These are phyloP conservation scores for Aethina tumida DNA, from an alignment of 1,140 invertebrate species.

Conservation along the genomic window DNA sequence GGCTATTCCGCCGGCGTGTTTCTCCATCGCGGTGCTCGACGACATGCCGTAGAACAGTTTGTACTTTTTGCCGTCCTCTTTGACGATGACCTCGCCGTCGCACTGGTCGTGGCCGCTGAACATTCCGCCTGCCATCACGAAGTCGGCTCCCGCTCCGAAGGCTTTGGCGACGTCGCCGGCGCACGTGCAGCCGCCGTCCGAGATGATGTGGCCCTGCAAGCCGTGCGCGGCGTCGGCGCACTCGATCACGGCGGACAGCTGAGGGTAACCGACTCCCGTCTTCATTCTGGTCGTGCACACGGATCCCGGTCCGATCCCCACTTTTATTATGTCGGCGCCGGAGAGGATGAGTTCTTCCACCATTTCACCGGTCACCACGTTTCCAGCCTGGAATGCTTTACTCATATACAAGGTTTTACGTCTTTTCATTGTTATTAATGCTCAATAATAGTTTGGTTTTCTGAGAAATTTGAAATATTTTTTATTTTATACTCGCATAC, in stretches of 20 bases:
- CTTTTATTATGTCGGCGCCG: conserved; percentile 93
- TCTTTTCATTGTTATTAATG: too few species aligned
- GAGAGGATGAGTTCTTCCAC: conserved; percentile 89
- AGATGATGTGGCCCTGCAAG: conserved; percentile 84
- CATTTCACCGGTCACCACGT: conserved; percentile 96
- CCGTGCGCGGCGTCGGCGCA: conserved; percentile 95
- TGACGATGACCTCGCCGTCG: conserved; percentile 77
- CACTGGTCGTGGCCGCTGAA: conserved; percentile 88
- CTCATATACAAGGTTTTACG: too few species aligned
- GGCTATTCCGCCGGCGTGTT: conserved; percentile 73
- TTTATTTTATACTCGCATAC: too few species aligned
- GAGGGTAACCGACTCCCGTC: conserved; percentile 91
- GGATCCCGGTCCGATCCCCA: conserved; percentile 91
- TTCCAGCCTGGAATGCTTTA: conserved; percentile 94
- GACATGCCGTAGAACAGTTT: conserved; percentile 96
- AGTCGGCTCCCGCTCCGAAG: conserved; percentile 91
- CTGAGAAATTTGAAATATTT: too few species aligned
- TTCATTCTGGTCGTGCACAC: conserved; percentile 92
- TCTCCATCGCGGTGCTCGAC: conserved; percentile 85
- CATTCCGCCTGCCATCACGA: conserved; percentile 96
- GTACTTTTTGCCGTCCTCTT: conserved; percentile 73
- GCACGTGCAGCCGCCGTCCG: conserved; percentile 91
- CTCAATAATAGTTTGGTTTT: too few species aligned
- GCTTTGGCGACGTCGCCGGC: conserved; percentile 94
- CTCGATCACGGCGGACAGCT: conserved; percentile 88